A percentile compares a stretch with the other conserved stretches of the same genome.
These are phyloP conservation scores for Suillia variegata DNA, from an alignment of 2,888 invertebrate species.

Conservation along the genomic window DNA sequence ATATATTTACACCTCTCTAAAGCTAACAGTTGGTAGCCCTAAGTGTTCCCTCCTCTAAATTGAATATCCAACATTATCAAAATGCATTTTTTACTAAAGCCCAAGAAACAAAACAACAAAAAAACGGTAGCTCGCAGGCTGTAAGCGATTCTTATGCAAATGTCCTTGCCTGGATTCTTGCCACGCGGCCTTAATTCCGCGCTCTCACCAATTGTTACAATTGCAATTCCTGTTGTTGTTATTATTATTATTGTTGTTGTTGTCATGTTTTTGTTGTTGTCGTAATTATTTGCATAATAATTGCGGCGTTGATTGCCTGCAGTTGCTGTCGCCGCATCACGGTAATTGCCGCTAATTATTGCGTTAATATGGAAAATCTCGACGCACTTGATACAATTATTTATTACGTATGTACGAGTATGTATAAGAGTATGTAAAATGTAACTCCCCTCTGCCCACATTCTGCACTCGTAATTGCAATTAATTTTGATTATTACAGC, in stretches of 20 bases:
- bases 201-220: conserved; percentile 12
- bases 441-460: too few relatives aligned
- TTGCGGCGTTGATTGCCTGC: conserved; percentile 6
- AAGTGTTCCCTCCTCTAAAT: conserved; percentile 6
- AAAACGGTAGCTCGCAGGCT: not conserved
- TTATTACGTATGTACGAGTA: too few relatives aligned
- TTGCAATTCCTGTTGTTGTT: too few relatives aligned
- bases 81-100: too few relatives aligned
- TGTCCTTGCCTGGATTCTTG: not conserved
- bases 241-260: too few relatives aligned
- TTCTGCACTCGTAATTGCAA: too few relatives aligned
- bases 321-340: conserved; percentile 1
- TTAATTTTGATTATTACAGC: too few relatives aligned
- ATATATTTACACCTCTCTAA: too few relatives aligned
- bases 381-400: too few relatives aligned
- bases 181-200: not conserved
- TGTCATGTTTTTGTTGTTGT: too few relatives aligned
- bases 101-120: not conserved
- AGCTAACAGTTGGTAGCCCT: conserved; percentile 2
- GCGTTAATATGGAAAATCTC: not conserved
- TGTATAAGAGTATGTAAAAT: too few relatives aligned
- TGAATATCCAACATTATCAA: conserved; percentile 15
- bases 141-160: conserved; percentile 19
- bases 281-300: conserved; percentile 24
- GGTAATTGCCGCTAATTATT: conserved; percentile 20